Evolutionary conservation across 2,113 vertebrate species (phyloP), one percentile per base, ranked within the genome.

Genomic region (Hyperopisus bebe): DNA sequence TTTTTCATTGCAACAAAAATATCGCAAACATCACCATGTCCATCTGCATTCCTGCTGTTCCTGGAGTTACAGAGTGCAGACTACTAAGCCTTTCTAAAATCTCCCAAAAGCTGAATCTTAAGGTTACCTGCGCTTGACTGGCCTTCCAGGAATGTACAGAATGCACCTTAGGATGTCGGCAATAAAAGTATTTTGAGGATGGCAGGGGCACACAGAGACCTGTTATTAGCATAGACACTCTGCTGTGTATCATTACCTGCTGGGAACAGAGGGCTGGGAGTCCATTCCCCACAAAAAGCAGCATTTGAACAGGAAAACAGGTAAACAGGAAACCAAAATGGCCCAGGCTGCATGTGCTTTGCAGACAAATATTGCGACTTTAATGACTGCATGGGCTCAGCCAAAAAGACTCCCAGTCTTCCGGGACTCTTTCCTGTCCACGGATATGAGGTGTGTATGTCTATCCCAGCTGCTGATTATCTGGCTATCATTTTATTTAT

Each of bases 181-280:
- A 95, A 94, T 94, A 92, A 94, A 94, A 93, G 92, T 93, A 94
- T 94, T 96, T 94, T 94, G 92, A 89, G 90, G 93, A 94, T 91
- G 92, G 93, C 88, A 93, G 92, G 95, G 92, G 83, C 87, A 88
- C 91, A 94, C 89, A 90, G 92, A 92, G 91, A 90, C 88, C 89
- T 91, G 19, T 83, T 51, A 53, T 91, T 86, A 95, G 93, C 95
- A 95, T 92, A 94, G 93, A 92, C 87, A 89, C 91, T 93, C 95
- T 96, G 94, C 95, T 94, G 93, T 93, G 91, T 94, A 91, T 88
- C 19, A 85, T 87, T 90, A 27, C 89, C 90, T 89, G 85, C 92
- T 87, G 92, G 89, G 91, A 90, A 91, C 84, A 88, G 62, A 31
- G 31, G 90, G 90, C 90, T 86, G 35, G 87, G 91, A 92, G 92